Evolutionary conservation across 2,113 vertebrate genomes (phyloP), one percentile per base, ranked within the genome.

Genomic region (Lampris megalopsis): DNA sequence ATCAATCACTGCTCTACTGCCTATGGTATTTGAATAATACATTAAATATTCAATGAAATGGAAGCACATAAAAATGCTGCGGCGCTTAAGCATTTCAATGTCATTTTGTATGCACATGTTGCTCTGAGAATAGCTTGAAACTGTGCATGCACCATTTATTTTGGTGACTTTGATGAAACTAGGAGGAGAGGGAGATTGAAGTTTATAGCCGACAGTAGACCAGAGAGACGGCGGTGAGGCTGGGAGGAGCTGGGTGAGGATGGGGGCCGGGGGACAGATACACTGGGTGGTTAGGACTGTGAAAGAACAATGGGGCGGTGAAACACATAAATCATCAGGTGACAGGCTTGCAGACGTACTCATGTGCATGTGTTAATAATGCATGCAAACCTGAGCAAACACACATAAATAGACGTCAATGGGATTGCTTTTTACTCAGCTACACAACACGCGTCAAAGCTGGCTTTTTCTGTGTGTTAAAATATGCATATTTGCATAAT

Each of bases 251-350:
- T 38, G 60, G 40, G 50, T 60, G 11, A 36, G 49, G 37, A n/a
- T 4, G 24, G 41, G 41, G 13, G 13, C 4, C 4, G 41, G 58
- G 0, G 4, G 40, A 41, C 8, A 57, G 64, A 53, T 45, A 48
- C 52, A 24, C 10, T 2, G 13, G 38, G 60, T 49, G 50, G 73
- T 7, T 8, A 56, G 40, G 76, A 75, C 50, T 49, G 9, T 87
- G 81, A 89, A 86, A 85, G 86, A 89, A 74, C 66, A 62, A 87
- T 80, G 71, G 65, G 71, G 49, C 9, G 1, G 37, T 8, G 52
- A 8, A 59, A 8, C 36, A 54, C 76, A 87, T 79, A n/a, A 73
- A 82, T 83, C 82, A 81, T 56, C 70, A 74, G 56, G 65, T 61
- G 56, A 72, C 67, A 69, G 11, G 38, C 41, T 2, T 11, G 1